Percentiles rank a stretch among this genome's conserved stretches.
phyloP scores from a whole-genome alignment of 2,888 invertebrate genomes.

The Augochlorella aurata region DNA sequence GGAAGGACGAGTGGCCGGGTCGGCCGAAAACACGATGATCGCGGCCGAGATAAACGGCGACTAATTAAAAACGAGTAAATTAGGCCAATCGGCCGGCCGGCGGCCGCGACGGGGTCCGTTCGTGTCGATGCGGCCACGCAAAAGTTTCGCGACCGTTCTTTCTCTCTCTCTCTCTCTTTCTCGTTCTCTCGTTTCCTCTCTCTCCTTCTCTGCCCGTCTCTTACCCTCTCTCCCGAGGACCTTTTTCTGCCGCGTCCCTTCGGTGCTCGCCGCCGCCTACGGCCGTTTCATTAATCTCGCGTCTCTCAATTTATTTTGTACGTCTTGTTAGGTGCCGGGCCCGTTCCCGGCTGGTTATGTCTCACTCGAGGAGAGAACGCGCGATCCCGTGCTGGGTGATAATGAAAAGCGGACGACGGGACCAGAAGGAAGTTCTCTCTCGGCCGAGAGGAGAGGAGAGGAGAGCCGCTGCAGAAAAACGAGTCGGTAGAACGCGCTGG shows the following conservation, averaged over 20 bases:
- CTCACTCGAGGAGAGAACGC: constrained; percentile 69
- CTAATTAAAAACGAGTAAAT: constrained; percentile 81
- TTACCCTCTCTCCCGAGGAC: constrained; percentile 24
- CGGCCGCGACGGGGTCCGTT: constrained; percentile 65
- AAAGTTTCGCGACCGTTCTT: constrained; percentile 37
- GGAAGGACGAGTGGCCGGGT: background rate
- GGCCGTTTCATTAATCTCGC: constrained; percentile 81
- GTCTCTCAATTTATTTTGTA: constrained; percentile 80
- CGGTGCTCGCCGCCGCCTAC: constrained; percentile 75
- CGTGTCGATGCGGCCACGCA: constrained; percentile 51
- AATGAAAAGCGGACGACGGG: constrained; percentile 62
- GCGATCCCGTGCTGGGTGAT: constrained; percentile 65
- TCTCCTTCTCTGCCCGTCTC: constrained; percentile 31
- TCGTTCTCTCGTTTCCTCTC: constrained; percentile 17
- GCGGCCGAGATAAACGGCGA: constrained; percentile 23
- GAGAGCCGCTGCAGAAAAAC: background rate
- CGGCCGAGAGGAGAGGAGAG: constrained; percentile 5
- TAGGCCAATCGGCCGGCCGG: constrained; percentile 75
- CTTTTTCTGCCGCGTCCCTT: constrained; percentile 69
- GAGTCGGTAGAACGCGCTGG: too few species aligned
- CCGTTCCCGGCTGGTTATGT: constrained; percentile 71
- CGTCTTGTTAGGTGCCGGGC: constrained; percentile 78
- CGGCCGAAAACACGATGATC: constrained; percentile 25
- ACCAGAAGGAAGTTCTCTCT: constrained; percentile 39
- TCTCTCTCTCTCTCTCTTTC: constrained; percentile 46